phyloP scores from a whole-genome alignment of 1,140 invertebrate genomes.

The Macrocentrus cingulum region DNA sequence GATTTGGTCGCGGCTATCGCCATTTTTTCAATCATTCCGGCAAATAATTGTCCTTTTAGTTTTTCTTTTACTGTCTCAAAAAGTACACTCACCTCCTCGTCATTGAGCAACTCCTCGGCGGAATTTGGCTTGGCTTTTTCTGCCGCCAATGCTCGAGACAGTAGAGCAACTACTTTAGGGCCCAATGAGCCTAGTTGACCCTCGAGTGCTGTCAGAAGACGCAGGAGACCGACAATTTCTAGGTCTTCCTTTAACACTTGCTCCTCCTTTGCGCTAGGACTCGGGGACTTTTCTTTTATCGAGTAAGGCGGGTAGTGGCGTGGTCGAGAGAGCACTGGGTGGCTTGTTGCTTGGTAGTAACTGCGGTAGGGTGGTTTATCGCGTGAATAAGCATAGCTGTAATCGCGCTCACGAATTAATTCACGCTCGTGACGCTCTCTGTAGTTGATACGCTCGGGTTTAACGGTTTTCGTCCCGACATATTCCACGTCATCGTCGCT shows the following conservation, averaged over 20 bases:
- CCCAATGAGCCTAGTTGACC: conserved; percentile 78
- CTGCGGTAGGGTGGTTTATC: conserved; percentile 39
- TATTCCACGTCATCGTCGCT: conserved; percentile 57
- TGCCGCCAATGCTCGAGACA: conserved; percentile 73
- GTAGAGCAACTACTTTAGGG: conserved; percentile 72
- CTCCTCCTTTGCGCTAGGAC: conserved; percentile 41
- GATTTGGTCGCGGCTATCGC: conserved; percentile 65
- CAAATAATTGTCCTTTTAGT: conserved; percentile 76
- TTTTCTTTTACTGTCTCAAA: conserved; percentile 85
- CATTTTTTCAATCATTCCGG: conserved; percentile 69
- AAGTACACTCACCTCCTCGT: conserved; percentile 71
- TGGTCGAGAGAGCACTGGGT: conserved; percentile 30
- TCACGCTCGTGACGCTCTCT: conserved; percentile 17
- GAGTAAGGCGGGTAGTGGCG: conserved; percentile 50
- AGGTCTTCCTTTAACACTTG: conserved; percentile 41
- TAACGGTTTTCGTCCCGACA: conserved; percentile 44
- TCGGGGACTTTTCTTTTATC: conserved; percentile 46
- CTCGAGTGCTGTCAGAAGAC: conserved; percentile 77
- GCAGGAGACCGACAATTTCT: conserved; percentile 68
- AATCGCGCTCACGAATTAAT: conserved; percentile 15
- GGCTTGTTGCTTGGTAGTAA: conserved; percentile 32
- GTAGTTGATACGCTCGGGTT: conserved; percentile 32
- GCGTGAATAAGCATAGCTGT: conserved; percentile 36
- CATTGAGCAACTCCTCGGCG: conserved; percentile 70
- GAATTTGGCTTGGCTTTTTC: conserved; percentile 75